phyloP scores from a whole-genome alignment of 2,797 vertebrate species.

The Melanotaenia maccullochi region DNA sequence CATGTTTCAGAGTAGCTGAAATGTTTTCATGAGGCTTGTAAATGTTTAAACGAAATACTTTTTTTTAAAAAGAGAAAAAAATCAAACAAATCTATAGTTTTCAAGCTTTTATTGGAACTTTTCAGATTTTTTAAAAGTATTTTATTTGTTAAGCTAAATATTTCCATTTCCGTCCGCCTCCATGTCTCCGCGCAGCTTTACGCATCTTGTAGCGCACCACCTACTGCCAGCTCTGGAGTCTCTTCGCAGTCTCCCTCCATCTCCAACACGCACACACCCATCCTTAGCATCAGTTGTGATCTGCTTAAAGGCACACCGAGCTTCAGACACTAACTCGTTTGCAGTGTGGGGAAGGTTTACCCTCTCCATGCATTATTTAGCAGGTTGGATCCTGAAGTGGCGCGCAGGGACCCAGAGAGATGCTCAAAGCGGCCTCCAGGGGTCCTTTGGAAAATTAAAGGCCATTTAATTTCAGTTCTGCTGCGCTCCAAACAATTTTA shows the following conservation, averaged over 20 bases:
- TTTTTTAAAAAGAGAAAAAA: too few species aligned
- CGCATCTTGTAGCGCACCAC: conserved; percentile 61
- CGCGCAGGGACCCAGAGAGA: conserved; percentile 21
- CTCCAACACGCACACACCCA: conserved; percentile 1
- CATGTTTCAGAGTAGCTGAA: background rate
- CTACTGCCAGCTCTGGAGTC: conserved; percentile 17
- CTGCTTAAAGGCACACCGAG: conserved; percentile 14
- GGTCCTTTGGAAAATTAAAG: conserved; percentile 48
- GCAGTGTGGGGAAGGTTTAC: conserved; percentile 14
- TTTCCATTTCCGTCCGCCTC: conserved; percentile 23
- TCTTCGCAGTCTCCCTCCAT: conserved; percentile 18
- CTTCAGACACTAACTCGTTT: conserved; percentile 4
- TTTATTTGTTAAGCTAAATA: conserved; percentile 41
- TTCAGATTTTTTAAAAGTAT: conserved; percentile 4
- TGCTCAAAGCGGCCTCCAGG: conserved; percentile 32
- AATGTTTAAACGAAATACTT: too few species aligned
- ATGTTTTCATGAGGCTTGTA: too few species aligned
- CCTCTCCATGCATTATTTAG: conserved; percentile 47
- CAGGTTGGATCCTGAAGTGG: conserved; percentile 41
- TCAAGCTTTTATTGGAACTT: too few species aligned
- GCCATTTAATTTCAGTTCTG: conserved; percentile 52
- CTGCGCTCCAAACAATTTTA: conserved; percentile 34
- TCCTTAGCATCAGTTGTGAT: conserved; percentile 7
- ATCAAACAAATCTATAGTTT: too few species aligned
- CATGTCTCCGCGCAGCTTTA: conserved; percentile 8